Conservation (phyloP, 2,888 invertebrate genomes). For the Reticulitermes lucifugus region DNA sequence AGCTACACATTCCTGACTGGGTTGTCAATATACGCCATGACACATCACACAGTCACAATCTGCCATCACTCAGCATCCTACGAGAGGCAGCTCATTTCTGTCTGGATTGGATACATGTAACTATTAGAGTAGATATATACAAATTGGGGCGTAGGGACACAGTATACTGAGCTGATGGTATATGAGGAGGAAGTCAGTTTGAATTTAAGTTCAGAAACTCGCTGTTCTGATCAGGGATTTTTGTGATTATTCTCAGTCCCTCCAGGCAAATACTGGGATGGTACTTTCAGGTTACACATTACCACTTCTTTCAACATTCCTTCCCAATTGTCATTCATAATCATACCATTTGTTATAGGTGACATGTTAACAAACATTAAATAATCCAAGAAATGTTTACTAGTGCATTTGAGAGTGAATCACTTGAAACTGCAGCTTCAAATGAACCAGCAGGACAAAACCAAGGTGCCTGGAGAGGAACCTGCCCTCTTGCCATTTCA, state of each 20-base stretch:
- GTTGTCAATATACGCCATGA: conserved; percentile 83
- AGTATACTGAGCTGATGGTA: neutral
- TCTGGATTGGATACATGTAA: conserved; percentile 75
- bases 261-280: neutral
- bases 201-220: conserved; percentile 5
- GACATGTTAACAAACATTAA: too few relatives aligned
- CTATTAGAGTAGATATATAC: conserved; percentile 46
- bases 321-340: too few relatives aligned
- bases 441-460: too few relatives aligned
- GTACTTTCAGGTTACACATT: neutral
- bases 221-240: conserved; percentile 30
- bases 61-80: conserved; percentile 74
- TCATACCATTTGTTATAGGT: too few relatives aligned
- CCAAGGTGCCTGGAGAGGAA: too few relatives aligned
- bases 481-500: too few relatives aligned
- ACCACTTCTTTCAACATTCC: neutral
- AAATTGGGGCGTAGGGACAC: conserved; percentile 7
- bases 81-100: conserved; percentile 73
- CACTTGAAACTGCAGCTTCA: too few relatives aligned
- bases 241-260: neutral
- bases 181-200: neutral
- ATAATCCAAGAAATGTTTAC: too few relatives aligned
- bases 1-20: conserved; percentile 82
- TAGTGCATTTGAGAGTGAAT: too few relatives aligned
- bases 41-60: conserved; percentile 76